Conservation (phyloP, 2,888 invertebrate species). For the Lepas anatifera region DNA sequence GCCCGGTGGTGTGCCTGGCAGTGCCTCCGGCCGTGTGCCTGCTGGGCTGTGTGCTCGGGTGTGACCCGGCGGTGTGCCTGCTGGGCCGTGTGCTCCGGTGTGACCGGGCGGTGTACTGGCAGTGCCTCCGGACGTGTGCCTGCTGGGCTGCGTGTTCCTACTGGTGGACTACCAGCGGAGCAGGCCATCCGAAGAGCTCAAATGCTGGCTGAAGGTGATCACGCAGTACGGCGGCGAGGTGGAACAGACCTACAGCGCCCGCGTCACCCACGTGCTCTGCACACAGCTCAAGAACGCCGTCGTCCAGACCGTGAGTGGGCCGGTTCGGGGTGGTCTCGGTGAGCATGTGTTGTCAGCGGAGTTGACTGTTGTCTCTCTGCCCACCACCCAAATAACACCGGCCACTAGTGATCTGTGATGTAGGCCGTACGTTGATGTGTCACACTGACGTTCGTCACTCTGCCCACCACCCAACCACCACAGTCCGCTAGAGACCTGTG, state of each 20-base stretch:
- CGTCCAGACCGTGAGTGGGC: constrained; percentile 79
- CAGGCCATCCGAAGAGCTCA: constrained; percentile 28
- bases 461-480: no score
- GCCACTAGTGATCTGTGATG: no score
- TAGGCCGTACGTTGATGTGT: no score
- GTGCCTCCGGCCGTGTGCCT: constrained; percentile 74
- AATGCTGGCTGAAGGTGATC: constrained; percentile 55
- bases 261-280: constrained; percentile 85
- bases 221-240: constrained; percentile 76
- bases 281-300: constrained; percentile 81
- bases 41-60: constrained; percentile 33
- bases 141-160: constrained; percentile 83
- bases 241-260: constrained; percentile 54
- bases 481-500: no score
- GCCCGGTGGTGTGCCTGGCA: no score
- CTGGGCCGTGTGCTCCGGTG: constrained; percentile 6
- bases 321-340: no score
- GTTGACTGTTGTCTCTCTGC: no score
- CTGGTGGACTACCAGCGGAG: constrained; percentile 25
- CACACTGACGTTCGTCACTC: no score
- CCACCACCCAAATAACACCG: no score
- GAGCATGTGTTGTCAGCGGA: no score
- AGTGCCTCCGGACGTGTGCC: constrained; percentile 69
- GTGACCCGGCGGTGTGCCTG: not conserved
- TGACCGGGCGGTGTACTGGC: constrained; percentile 29